Evolutionary conservation across 1,140 invertebrate genomes (phyloP), one percentile per base, ranked within the genome.

Genomic region (Rhopalosiphum padi): DNA sequence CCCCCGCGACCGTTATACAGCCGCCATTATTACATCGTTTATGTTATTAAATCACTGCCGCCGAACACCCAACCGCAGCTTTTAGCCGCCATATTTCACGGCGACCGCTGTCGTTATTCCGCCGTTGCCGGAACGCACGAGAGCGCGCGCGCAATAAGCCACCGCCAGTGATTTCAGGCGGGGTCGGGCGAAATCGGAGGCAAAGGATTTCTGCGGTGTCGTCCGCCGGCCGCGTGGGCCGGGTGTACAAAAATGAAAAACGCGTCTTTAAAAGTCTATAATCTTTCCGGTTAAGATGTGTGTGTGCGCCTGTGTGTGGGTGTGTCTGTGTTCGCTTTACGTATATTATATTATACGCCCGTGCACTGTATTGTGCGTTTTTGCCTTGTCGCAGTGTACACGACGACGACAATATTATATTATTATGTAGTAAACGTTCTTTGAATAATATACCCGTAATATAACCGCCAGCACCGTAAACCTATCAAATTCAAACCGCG

Each of bases 1-100:
- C 55, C 37, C 68, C n/a, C 41, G 41, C 82, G 48, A 53, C 91
- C 91, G 46, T 35, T 86, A 8, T 91, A n/a, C 37, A 82, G 91
- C 91, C 91, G 91, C 91, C 91, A 92, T 92, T 92, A 92, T 92
- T 92, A 92, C 51, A 92, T 85, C 91, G 91, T 92, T 83, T 92
- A 86, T 92, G 53, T 85, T 92, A 92, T 92, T 92, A 92, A 92
- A 92, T 92, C 91, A 92, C 91, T 92, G 77, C 91, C 89, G 89
- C 89, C 86, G 77, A 92, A 92, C 91, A 86, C 46, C 91, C 91
- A 92, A 92, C 91, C 91, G 82, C 91, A 92, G 77, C 91, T 92
- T 92, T 92, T 92, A 53, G 77, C 77, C 91, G 91, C 91, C 91
- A 92, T 92, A 92, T 92, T 92, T 92, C 91, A 85, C 91, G 77